phyloP scores from a whole-genome alignment of 1,140 invertebrate genomes.

The Drosophila neocordata region DNA sequence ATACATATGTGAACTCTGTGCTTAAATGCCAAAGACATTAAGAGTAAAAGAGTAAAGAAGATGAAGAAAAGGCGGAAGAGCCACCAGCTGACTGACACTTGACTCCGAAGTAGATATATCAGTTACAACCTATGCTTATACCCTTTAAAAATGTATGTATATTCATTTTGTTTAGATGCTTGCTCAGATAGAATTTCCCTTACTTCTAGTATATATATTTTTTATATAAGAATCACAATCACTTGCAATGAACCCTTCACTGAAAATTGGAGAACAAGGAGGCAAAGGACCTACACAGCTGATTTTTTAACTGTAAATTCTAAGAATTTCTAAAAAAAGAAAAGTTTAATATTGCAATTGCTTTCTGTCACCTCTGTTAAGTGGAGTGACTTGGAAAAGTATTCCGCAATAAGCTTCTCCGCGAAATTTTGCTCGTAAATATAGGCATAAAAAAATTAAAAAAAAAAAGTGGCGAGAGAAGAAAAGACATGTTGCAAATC shows the following conservation, averaged over 20 bases:
- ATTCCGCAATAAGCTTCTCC: neutral
- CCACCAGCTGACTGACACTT: neutral
- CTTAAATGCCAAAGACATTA: slow-evolving; percentile 10
- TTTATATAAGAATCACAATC: no score
- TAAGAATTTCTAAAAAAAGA: no score
- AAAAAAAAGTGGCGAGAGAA: neutral
- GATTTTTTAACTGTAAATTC: no score
- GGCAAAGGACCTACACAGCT: no score
- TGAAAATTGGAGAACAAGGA: no score
- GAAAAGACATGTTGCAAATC: slow-evolving; percentile 70
- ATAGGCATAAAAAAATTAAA: neutral
- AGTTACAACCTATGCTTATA: neutral
- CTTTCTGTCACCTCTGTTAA: no score
- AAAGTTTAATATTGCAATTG: no score
- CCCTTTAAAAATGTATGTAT: neutral
- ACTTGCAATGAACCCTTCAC: no score
- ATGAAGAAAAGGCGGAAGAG: neutral
- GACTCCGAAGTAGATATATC: neutral
- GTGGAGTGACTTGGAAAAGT: no score
- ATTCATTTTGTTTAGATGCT: neutral
- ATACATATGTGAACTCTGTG: neutral
- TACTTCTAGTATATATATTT: no score
- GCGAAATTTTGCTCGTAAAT: neutral
- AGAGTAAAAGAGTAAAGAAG: neutral
- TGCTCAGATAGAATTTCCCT: no score